Evolutionary conservation across 1,140 invertebrate genomes (phyloP).

Genomic region (Ridgeia piscesae): DNA sequence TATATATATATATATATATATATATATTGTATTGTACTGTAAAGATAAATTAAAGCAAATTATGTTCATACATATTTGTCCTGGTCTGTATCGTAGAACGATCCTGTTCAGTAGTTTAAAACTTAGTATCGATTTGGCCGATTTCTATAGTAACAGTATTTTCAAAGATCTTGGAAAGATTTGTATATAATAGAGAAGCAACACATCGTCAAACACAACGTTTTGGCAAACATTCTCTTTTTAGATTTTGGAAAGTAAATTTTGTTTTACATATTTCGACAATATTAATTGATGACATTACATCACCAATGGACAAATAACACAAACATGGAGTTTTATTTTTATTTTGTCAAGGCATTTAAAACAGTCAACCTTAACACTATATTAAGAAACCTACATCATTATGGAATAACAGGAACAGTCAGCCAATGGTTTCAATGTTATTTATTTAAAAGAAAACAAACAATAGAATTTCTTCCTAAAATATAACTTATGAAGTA

Average conservation of each 20-base stretch:
- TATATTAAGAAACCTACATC: background rate
- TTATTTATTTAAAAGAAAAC: background rate
- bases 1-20: too few species aligned
- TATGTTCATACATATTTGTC: too few species aligned
- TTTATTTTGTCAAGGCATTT: background rate
- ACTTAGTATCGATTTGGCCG: too few species aligned
- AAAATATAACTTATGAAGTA: background rate
- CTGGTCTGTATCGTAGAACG: too few species aligned
- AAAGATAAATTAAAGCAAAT: too few species aligned
- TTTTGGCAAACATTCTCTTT: background rate
- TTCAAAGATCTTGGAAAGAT: background rate
- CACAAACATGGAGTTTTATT: background rate
- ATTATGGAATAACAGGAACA: background rate
- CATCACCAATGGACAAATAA: background rate
- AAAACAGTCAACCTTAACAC: background rate
- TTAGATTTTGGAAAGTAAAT: background rate
- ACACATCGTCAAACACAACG: background rate
- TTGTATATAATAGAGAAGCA: background rate
- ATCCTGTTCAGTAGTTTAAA: too few species aligned
- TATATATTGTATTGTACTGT: too few species aligned
- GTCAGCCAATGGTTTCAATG: background rate
- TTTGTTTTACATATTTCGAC: background rate
- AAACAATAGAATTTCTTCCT: background rate
- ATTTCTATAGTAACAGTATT: background rate
- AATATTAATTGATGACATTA: background rate